These are phyloP conservation scores for Phainopepla nitens DNA, from an alignment of 2,113 vertebrate genomes.

Conservation along the genomic window DNA sequence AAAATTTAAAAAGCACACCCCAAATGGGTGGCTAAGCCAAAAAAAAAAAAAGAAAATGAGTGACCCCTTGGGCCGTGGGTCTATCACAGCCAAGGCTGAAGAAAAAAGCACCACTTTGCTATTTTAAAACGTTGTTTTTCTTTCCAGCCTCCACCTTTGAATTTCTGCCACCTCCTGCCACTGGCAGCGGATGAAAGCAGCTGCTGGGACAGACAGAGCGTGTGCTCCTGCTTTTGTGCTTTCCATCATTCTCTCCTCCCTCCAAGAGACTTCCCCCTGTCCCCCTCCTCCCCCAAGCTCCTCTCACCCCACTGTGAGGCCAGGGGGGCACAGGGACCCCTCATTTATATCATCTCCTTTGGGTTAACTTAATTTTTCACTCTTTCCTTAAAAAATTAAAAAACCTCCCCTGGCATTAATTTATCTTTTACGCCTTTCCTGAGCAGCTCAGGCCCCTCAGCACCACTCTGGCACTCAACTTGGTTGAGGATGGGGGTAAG, in stretches of 20 bases:
- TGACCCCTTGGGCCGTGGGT: background rate
- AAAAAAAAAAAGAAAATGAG: background rate
- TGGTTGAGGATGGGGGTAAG: fast-evolving
- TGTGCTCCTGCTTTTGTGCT: background rate
- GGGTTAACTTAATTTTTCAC: background rate
- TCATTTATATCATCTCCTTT: background rate
- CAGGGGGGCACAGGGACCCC: background rate
- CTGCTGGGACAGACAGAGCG: background rate
- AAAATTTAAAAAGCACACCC: background rate
- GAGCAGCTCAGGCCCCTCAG: background rate
- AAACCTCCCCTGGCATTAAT: background rate
- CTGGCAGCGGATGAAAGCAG: background rate
- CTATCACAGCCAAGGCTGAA: background rate
- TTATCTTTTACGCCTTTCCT: background rate
- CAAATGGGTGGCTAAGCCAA: background rate
- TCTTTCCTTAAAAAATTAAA: background rate
- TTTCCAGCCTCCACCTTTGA: background rate
- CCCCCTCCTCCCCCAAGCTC: background rate
- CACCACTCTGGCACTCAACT: background rate
- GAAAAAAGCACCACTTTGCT: background rate
- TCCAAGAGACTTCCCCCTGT: background rate
- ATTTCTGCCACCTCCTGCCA: background rate
- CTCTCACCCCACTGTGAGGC: background rate
- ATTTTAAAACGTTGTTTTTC: background rate
- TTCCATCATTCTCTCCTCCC: background rate